phyloP scores from a whole-genome alignment of 2,888 invertebrate genomes.

The Gymnoscelis rufifasciata region DNA sequence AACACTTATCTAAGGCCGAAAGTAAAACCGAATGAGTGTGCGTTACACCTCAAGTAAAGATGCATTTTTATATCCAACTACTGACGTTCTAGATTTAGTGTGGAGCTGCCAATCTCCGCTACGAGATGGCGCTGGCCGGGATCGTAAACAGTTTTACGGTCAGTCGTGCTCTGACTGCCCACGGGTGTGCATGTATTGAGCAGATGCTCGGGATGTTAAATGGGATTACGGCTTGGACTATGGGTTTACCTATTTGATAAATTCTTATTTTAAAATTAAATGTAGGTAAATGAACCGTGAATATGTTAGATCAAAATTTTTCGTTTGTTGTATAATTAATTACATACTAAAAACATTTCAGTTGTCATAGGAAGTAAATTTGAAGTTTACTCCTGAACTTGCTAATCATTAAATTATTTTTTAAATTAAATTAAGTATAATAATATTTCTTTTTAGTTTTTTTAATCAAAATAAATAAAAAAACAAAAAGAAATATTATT shows the following conservation, averaged over 20 bases:
- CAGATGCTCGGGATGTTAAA: slow-evolving; percentile 27
- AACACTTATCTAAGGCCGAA: too few relatives aligned
- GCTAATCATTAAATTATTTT: too few relatives aligned
- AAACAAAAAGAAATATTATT: too few relatives aligned
- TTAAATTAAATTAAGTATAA: too few relatives aligned
- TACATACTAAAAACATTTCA: too few relatives aligned
- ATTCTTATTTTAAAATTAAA: background rate
- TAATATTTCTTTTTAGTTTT: too few relatives aligned
- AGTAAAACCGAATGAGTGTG: too few relatives aligned
- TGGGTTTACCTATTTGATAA: background rate
- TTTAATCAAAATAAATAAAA: too few relatives aligned
- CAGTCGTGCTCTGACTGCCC: slow-evolving; percentile 41
- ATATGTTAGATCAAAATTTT: too few relatives aligned
- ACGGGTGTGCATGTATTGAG: slow-evolving; percentile 31
- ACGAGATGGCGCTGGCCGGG: slow-evolving; percentile 60
- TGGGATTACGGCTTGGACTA: slow-evolving; percentile 5
- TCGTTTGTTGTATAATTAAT: too few relatives aligned
- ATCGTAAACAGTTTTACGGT: slow-evolving; percentile 61
- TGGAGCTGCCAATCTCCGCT: slow-evolving; percentile 59
- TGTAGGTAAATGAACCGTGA: background rate
- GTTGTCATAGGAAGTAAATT: background rate
- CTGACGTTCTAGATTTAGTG: slow-evolving; percentile 43
- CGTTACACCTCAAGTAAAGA: too few relatives aligned
- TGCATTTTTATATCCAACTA: slow-evolving; percentile 37
- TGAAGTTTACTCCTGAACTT: too few relatives aligned